Evolutionary conservation across 1,140 invertebrate genomes (phyloP), one percentile per base, ranked within the genome.

Genomic region (Portunus trituberculatus): DNA sequence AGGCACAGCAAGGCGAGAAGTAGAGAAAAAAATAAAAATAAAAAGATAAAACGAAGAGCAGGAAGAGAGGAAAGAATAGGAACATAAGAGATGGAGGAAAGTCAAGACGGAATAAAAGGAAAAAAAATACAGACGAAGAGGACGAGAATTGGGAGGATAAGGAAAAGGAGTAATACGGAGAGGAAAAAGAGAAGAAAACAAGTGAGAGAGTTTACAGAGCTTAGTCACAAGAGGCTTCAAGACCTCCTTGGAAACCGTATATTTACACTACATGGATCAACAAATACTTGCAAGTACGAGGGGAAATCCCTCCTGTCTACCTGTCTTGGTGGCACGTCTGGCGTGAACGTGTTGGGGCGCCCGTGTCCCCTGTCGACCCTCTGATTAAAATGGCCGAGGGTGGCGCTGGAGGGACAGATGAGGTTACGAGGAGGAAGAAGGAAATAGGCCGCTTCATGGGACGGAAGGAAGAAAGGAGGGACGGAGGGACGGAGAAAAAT

Each of bases 391-490:
- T 39, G 86, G 45, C 45, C 32, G 86, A 46, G 31, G 86, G 86
- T 45, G 86, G 25, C 32, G 89, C 39, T 46, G 39, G 76, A 46
- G 67, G 92, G 83, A 93, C 6, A 93, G 92, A 93, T 39, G 89
- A 48, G 29, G 48, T 39, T 39, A 59, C 39, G 48, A 46, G 89
- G 48, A 59, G 48, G 48, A 59, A 59, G 89, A 48, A 31, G 48
- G 39, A 59, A 59, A 48, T 31, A 59, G 46, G 89, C 28, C 12
- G 48, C 32, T 25, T 31, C 32, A 59, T 46, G 92, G 67, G 48
- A 29, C 31, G 29, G 92, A 84, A 48, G 39, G 82, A 84, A 82
- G 67, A 82, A 93, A 82, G 83, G 92, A 93, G 82, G 46, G 92
- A 84, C 67, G 67, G 92, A 86, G n/a, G 48, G 67, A 84, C 76